A percentile compares a stretch with the other conserved stretches of the same genome.
Evolutionary conservation across 2,888 invertebrate species (phyloP).

Genomic region (Agrochola litura): DNA sequence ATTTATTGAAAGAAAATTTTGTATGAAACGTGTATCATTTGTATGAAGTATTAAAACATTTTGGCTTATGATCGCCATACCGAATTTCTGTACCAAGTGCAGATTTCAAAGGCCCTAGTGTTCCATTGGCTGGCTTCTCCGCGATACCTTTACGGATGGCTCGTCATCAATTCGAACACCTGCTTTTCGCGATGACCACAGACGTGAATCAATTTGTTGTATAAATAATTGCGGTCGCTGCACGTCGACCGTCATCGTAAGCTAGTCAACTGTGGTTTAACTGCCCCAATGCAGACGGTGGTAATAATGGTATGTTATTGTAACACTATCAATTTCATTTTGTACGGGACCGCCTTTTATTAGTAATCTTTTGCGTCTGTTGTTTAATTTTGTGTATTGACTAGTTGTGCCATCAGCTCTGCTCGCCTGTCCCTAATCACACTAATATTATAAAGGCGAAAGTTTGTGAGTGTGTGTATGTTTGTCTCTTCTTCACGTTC

Average conservation of each 20-base stretch:
- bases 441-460: no score
- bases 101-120: background rate
- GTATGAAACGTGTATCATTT: background rate
- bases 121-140: conserved; percentile 3
- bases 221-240: conserved; percentile 42
- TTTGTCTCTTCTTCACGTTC: no score
- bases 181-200: conserved; percentile 42
- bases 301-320: conserved; percentile 27
- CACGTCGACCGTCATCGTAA: conserved; percentile 12
- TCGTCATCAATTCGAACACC: conserved; percentile 33
- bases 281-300: conserved; percentile 2
- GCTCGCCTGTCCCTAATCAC: background rate
- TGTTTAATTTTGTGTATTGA: background rate
- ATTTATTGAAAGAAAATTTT: background rate
- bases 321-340: background rate
- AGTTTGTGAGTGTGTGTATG: no score
- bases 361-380: background rate
- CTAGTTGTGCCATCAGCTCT: background rate
- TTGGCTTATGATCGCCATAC: background rate
- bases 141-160: conserved; percentile 11
- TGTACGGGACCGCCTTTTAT: background rate
- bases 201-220: conserved; percentile 46
- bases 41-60: background rate
- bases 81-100: background rate
- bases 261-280: conserved; percentile 22